Conservation (phyloP, 2,797 vertebrate species). For the Centroberyx gerrardi region DNA sequence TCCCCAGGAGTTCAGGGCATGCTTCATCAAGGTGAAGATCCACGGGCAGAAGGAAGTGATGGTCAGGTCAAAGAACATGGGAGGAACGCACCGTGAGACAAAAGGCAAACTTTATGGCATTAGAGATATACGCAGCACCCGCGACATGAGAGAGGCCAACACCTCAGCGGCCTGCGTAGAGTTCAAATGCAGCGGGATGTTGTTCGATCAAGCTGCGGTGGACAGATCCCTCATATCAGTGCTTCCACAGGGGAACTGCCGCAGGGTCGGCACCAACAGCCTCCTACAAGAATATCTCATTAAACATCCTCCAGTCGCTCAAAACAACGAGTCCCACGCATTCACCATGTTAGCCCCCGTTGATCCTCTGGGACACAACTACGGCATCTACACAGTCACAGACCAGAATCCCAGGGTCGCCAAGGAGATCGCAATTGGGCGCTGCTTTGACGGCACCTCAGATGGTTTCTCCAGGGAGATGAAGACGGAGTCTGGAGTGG, state of each 20-base stretch:
- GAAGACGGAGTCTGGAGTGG: slow-evolving; percentile 90
- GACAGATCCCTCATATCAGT: slow-evolving; percentile 93
- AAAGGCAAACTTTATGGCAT: slow-evolving; percentile 93
- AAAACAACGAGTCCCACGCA: slow-evolving; percentile 85
- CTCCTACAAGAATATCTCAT: slow-evolving; percentile 93
- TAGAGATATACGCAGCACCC: slow-evolving; percentile 94
- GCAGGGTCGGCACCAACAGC: slow-evolving; percentile 85
- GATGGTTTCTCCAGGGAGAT: slow-evolving; percentile 97
- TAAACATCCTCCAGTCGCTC: slow-evolving; percentile 90
- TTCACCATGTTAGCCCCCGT: slow-evolving; percentile 95
- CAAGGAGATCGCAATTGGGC: slow-evolving; percentile 98
- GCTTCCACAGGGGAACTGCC: slow-evolving; percentile 93
- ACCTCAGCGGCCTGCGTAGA: slow-evolving; percentile 93
- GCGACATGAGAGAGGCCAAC: slow-evolving; percentile 84
- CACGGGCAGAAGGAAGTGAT: slow-evolving; percentile 93
- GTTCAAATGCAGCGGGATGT: slow-evolving; percentile 98
- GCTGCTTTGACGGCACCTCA: slow-evolving; percentile 97
- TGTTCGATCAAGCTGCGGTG: slow-evolving; percentile 92
- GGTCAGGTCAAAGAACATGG: slow-evolving; percentile 91
- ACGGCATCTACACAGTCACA: slow-evolving; percentile 98
- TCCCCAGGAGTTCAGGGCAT: slow-evolving; percentile 97
- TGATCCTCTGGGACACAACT: slow-evolving; percentile 97
- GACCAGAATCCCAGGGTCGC: slow-evolving; percentile 96
- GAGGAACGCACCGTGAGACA: slow-evolving; percentile 91
- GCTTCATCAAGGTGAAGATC: slow-evolving; percentile 95